A percentile compares a stretch with the other conserved stretches of the same genome.
Conservation (phyloP, 2,888 invertebrate species). For the Aromia moschata region DNA sequence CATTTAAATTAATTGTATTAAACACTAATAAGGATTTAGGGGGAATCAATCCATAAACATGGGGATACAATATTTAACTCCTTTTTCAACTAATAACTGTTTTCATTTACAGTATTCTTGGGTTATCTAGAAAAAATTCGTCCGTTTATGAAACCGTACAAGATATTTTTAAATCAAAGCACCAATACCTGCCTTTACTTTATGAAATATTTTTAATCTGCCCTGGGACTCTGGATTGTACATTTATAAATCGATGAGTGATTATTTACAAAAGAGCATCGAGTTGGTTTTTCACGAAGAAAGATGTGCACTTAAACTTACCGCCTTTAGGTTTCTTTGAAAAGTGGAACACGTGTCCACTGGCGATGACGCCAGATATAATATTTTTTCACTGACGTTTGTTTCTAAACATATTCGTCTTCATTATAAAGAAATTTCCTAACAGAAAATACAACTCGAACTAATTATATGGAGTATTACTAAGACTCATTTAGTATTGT, state of each 20-base stretch:
- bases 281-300: conserved; percentile 45
- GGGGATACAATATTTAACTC: too few species aligned
- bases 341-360: conserved; percentile 45
- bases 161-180: conserved; percentile 16
- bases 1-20: too few species aligned
- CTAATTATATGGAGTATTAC: too few species aligned
- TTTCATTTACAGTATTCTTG: too few species aligned
- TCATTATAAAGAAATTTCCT: too few species aligned
- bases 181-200: not conserved
- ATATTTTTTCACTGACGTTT: conserved; percentile 24
- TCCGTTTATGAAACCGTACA: conserved; percentile 5
- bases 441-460: too few species aligned
- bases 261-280: conserved; percentile 52
- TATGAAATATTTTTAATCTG: conserved; percentile 28
- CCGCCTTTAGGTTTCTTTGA: conserved; percentile 42
- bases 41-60: too few species aligned
- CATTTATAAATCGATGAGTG: conserved; percentile 50
- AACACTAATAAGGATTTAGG: too few species aligned
- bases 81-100: too few species aligned
- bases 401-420: not conserved
- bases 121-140: too few species aligned
- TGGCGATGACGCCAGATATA: conserved; percentile 41
- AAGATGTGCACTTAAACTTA: conserved; percentile 53
- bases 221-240: conserved; percentile 36
- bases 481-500: too few species aligned